These are phyloP conservation scores for Petrocephalus schoutedeni DNA, from an alignment of 2,797 vertebrate species.

Conservation along the genomic window DNA sequence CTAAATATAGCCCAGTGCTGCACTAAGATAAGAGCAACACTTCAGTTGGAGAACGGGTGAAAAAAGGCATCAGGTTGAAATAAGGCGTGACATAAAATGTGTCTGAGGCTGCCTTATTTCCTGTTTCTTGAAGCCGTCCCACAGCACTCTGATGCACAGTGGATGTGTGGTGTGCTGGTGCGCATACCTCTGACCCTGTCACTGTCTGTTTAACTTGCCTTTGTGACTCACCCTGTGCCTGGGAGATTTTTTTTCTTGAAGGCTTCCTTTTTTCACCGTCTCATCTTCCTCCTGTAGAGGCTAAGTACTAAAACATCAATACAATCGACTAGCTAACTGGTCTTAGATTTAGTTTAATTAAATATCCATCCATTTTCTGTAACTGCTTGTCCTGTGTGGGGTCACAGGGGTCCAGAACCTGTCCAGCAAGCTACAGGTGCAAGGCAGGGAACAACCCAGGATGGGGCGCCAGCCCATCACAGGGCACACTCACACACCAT, in stretches of 20 bases:
- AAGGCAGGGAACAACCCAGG: not conserved
- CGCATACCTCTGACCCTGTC: not conserved
- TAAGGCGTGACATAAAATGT: not conserved
- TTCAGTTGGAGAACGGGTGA: not conserved
- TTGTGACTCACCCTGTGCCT: not conserved
- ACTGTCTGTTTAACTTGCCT: not conserved
- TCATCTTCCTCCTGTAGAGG: not conserved
- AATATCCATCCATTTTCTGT: not conserved
- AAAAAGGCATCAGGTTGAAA: constrained; percentile 6
- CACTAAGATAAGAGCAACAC: constrained; percentile 1
- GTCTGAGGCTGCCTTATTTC: not conserved
- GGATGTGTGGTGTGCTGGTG: not conserved
- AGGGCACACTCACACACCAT: not conserved
- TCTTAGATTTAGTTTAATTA: not conserved
- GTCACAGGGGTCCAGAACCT: not conserved
- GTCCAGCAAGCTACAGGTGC: not conserved
- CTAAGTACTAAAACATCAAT: not conserved
- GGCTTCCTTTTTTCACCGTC: not conserved
- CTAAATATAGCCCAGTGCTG: constrained; percentile 11
- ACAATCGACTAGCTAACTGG: not conserved
- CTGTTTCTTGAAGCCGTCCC: not conserved
- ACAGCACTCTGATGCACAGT: not conserved
- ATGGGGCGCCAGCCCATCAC: not conserved
- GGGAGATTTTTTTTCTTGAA: not conserved
- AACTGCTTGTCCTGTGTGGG: not conserved